These are phyloP conservation scores for Sitobion miscanthi DNA, from an alignment of 1,140 invertebrate species.

Conservation along the genomic window DNA sequence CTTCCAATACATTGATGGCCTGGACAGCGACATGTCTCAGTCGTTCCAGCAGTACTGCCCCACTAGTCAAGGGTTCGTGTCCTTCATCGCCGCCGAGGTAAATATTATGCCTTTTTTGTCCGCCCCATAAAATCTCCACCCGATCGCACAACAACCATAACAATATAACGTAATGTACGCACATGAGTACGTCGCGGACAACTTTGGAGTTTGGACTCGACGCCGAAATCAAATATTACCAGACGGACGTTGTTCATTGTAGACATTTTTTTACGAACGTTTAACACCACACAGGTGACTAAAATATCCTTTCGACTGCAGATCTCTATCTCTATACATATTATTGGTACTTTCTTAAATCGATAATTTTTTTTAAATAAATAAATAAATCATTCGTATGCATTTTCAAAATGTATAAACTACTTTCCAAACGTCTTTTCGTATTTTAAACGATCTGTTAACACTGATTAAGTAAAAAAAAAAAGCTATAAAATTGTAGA, in stretches of 20 bases:
- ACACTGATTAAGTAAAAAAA: background rate
- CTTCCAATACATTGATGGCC: constrained; percentile 53
- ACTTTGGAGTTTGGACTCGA: background rate
- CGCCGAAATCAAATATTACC: background rate
- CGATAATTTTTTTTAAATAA: background rate
- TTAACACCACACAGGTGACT: background rate
- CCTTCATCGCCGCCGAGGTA: constrained; percentile 51
- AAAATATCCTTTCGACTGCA: background rate
- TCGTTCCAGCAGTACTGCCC: constrained; percentile 55
- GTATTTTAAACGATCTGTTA: background rate
- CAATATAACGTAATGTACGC: background rate
- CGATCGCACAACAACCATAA: too few species aligned
- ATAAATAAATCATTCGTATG: background rate
- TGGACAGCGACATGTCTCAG: constrained; percentile 54
- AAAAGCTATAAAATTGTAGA: background rate
- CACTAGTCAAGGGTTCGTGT: constrained; percentile 55
- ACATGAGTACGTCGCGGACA: background rate
- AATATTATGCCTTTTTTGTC: background rate
- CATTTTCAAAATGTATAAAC: constrained; percentile 9
- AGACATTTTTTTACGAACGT: background rate
- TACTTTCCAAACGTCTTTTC: constrained; percentile 27
- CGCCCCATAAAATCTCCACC: too few species aligned
- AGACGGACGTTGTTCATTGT: background rate
- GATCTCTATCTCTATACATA: constrained; percentile 8
- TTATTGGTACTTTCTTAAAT: background rate